Evolutionary conservation across 2,888 invertebrate genomes (phyloP), one percentile per base, ranked within the genome.

Genomic region (Dusona sp.): DNA sequence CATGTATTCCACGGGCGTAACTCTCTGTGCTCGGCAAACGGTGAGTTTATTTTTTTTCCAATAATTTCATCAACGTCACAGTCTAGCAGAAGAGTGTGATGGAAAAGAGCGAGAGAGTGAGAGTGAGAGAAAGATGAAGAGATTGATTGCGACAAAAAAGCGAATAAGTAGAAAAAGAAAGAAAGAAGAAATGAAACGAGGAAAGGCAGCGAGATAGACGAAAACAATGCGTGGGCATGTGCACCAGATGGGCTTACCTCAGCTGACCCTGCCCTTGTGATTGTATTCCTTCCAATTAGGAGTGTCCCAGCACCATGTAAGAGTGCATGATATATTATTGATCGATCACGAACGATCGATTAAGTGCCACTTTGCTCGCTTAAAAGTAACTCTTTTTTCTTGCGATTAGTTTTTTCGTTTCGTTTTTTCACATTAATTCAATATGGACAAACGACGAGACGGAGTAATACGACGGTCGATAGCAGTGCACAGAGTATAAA

Each of bases 11-110:
- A 94, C 79, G 95, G 95, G 16, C 93, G 95, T 72, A 95, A 95
- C 89, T 95, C 95, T 2, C 91, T 95, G 54, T 94, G 95, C 85
- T 95, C 95, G 19, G 94, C 94, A 19, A 95, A 94, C 88, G 95
- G 95, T 95, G 90, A 93, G 93, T 86, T 79, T 67, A 54, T 75
- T 84, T 25, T 16, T 48, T 67, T 79, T 79, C 51, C 48, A 29
- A 70, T 80, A 74, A 84, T 87, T 78, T 36, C 61, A 25, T 74
- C 78, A 80, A 73, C 22, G 54, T 82, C 19, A 42, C 36, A 57
- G 54, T 6, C 19, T 36, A 19, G 3, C 65, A 19, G 19, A 65
- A 0, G 19, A 36, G 22, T 2, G 36, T 33, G 9, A 36, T 16
- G 19, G 42, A 67, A 36, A n/a, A 38, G 9, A 67, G 1, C 42